Conservation (phyloP, 92 coral and sea anemone genomes). For the Siderastrea radians region DNA sequence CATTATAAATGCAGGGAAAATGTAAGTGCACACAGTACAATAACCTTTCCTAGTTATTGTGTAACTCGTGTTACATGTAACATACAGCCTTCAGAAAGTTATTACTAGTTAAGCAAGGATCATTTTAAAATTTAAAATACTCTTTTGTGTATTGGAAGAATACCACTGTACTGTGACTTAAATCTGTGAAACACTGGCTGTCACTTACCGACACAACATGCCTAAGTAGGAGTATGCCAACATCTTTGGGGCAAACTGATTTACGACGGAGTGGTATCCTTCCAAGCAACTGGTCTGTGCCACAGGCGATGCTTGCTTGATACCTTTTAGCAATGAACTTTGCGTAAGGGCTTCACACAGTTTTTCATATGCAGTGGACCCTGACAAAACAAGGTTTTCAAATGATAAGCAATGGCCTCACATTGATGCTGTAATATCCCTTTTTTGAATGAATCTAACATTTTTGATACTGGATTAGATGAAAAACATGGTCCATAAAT, state of each 20-base stretch:
- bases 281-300: conserved; percentile 82
- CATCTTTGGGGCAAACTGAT: conserved; percentile 89
- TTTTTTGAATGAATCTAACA: no score
- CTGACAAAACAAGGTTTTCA: conserved; percentile 31
- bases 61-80: no score
- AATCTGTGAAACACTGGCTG: background rate
- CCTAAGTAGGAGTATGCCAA: conserved; percentile 70
- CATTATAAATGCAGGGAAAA: background rate
- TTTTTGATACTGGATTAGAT: no score
- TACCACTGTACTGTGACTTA: background rate
- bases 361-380: conserved; percentile 73
- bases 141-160: no score
- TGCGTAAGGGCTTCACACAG: conserved; percentile 60
- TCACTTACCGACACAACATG: conserved; percentile 68
- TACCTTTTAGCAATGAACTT: conserved; percentile 58
- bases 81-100: no score
- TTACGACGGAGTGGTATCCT: conserved; percentile 76
- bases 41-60: no score
- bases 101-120: background rate
- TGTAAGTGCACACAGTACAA: background rate
- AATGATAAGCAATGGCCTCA: background rate
- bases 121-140: no score
- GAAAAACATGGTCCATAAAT: no score
- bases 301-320: conserved; percentile 73
- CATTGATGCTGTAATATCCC: background rate